A percentile compares a stretch with the other conserved stretches of the same genome.
These are phyloP conservation scores for Megalops atlanticus DNA, from an alignment of 2,113 vertebrate genomes.

Conservation along the genomic window DNA sequence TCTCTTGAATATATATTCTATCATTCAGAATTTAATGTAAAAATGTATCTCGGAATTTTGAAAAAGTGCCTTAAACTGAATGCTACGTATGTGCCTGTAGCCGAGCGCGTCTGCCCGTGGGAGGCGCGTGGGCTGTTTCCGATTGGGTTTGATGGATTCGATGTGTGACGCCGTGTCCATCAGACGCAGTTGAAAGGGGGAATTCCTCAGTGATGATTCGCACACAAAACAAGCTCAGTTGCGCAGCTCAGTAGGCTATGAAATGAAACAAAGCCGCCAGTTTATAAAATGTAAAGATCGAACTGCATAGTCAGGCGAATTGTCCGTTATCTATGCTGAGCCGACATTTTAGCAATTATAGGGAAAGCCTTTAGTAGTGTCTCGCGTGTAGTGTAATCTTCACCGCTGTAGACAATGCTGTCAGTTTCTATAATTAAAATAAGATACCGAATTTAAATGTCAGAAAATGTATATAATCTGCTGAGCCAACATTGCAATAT, in stretches of 20 bases:
- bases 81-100: neutral
- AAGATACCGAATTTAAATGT: neutral
- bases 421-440: neutral
- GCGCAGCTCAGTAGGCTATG: neutral
- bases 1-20: neutral
- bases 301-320: neutral
- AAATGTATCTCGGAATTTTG: neutral
- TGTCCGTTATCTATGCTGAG: neutral
- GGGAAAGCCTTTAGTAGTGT: neutral
- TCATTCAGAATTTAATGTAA: neutral
- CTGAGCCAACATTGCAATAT: too few species aligned
- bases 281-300: neutral
- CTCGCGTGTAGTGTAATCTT: neutral
- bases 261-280: neutral
- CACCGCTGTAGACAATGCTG: neutral
- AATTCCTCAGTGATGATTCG: conserved; percentile 38
- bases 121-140: conserved; percentile 33
- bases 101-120: conserved; percentile 31
- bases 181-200: conserved; percentile 35
- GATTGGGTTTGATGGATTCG: conserved; percentile 12
- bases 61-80: neutral
- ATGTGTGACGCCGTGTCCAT: conserved; percentile 41
- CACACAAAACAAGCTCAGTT: conserved; percentile 6
- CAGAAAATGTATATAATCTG: neutral
- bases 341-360: conserved; percentile 15